Percentiles rank a stretch among this genome's conserved stretches.
Evolutionary conservation across 2,888 invertebrate genomes (phyloP).

Genomic region (Andrena chrysosceles): DNA sequence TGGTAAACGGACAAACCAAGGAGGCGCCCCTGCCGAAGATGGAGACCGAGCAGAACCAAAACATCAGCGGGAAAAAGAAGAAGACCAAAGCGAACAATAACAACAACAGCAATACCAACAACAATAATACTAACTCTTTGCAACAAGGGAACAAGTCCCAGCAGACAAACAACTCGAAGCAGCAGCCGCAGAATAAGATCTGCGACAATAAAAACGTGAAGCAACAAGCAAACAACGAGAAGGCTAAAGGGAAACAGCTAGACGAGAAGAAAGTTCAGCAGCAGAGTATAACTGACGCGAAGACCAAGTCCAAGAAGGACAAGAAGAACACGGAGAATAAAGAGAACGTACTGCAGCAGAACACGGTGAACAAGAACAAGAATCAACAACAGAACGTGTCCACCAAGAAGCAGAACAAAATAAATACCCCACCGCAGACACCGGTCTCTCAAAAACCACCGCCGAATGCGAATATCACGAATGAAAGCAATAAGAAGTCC

Average conservation of each 20-base stretch:
- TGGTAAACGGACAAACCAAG: conserved; percentile 87
- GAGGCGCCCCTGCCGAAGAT: conserved; percentile 72
- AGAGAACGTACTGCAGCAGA: conserved; percentile 75
- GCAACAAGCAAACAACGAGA: conserved; percentile 74
- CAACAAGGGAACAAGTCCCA: conserved; percentile 71
- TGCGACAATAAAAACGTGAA: conserved; percentile 74
- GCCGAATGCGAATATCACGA: conserved; percentile 42
- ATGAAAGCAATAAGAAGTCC: conserved; percentile 54
- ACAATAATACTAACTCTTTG: conserved; percentile 61
- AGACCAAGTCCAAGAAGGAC: conserved; percentile 80
- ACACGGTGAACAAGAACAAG: conserved; percentile 70
- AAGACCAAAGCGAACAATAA: conserved; percentile 76
- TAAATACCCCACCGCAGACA: conserved; percentile 57
- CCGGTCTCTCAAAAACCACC: conserved; percentile 57
- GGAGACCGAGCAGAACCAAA: conserved; percentile 75
- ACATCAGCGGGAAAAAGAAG: conserved; percentile 77
- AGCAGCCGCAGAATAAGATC: conserved; percentile 64
- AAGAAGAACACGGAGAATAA: conserved; percentile 81
- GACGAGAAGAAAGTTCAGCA: conserved; percentile 72
- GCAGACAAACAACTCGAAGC: conserved; percentile 70
- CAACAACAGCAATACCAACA: conserved; percentile 58
- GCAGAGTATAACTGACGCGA: conserved; percentile 70
- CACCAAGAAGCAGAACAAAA: conserved; percentile 70
- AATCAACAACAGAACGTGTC: conserved; percentile 64
- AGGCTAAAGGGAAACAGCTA: conserved; percentile 73